A percentile compares a stretch with the other conserved stretches of the same genome.
Evolutionary conservation across 2,888 invertebrate genomes (phyloP).

Genomic region (Nasonia oneida): DNA sequence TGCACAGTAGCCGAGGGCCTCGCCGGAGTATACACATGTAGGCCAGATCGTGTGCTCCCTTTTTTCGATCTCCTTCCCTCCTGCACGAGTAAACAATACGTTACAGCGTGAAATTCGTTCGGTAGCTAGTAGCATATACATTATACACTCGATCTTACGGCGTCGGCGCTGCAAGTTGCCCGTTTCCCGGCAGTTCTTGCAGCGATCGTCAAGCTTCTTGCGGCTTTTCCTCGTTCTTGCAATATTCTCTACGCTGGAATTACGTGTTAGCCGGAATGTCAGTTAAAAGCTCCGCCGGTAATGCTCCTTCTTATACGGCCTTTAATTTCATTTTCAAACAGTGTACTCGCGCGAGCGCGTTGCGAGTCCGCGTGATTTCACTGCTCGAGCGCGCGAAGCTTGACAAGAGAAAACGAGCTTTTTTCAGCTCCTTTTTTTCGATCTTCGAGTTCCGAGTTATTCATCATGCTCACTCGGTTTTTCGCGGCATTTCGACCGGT

Average conservation of each 20-base stretch:
- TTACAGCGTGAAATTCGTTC: slow-evolving; percentile 36
- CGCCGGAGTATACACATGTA: slow-evolving; percentile 2
- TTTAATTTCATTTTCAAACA: slow-evolving; percentile 12
- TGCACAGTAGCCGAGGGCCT: neutral
- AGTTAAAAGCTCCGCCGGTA: neutral
- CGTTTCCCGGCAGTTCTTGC: slow-evolving; percentile 33
- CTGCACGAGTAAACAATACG: slow-evolving; percentile 23
- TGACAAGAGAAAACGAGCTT: slow-evolving; percentile 18
- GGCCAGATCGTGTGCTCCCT: slow-evolving; percentile 37
- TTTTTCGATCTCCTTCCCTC: neutral
- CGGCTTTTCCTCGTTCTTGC: slow-evolving; percentile 1
- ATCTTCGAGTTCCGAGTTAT: neutral
- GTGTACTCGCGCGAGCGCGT: neutral
- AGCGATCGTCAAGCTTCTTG: slow-evolving; percentile 20
- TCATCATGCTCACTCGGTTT: slow-evolving; percentile 31
- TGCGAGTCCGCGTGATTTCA: neutral
- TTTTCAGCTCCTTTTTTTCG: neutral
- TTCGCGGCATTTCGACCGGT: neutral
- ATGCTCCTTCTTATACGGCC: neutral
- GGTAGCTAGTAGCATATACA: neutral
- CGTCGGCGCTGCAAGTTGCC: neutral
- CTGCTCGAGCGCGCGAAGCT: neutral
- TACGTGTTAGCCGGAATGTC: neutral
- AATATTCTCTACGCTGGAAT: neutral
- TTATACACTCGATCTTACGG: slow-evolving; percentile 30